Evolutionary conservation across 2,113 vertebrate species (phyloP), one percentile per base, ranked within the genome.

Genomic region (Rhinopomastus cyanomelas): DNA sequence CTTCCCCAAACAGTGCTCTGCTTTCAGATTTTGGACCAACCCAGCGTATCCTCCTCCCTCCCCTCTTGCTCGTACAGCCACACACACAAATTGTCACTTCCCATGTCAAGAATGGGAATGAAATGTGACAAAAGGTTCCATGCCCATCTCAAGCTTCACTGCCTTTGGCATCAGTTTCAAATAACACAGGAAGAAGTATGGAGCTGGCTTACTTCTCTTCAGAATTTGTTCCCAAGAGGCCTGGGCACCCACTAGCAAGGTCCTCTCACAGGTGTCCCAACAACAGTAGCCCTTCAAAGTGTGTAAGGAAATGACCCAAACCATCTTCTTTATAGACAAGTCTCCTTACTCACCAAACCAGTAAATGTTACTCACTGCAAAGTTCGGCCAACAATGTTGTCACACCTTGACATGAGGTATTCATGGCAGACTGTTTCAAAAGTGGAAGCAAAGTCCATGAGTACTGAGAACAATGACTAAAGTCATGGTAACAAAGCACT

Each of bases 21-120:
- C 37, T 56, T 42, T 34, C 53, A 73, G 29, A 64, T 42, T 73
- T 55, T 39, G 22, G 49, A 52, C n/a, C 5, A 27, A 8, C 29
- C 16, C 23, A 22, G 57, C 44, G 7, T 68, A 6, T 8, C 23
- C 8, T 44, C 5, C 3, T 2, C 1, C 5, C 3, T 2, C 1
- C 36, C 19, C 11, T 34, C 10, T 56, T 81, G 10, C n/a, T 77
- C 36, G 1, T 61, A 56, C 56, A n/a, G 57, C 22, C 64, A 72
- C 20, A 67, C 14, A 67, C 12, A 59, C 2, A 5, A 37, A 60
- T 10, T 39, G 75, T 51, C 13, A 44, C 60, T 13, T 25, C 25
- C 53, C 9, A 27, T 56, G 52, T 57, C 37, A 79, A 57, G 29
- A 8, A n/a, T 9, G 5, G 6, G 16, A 20, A 14, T 49, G 27